These are phyloP conservation scores for Drosophila melanica DNA, from an alignment of 1,140 invertebrate genomes.

Conservation along the genomic window DNA sequence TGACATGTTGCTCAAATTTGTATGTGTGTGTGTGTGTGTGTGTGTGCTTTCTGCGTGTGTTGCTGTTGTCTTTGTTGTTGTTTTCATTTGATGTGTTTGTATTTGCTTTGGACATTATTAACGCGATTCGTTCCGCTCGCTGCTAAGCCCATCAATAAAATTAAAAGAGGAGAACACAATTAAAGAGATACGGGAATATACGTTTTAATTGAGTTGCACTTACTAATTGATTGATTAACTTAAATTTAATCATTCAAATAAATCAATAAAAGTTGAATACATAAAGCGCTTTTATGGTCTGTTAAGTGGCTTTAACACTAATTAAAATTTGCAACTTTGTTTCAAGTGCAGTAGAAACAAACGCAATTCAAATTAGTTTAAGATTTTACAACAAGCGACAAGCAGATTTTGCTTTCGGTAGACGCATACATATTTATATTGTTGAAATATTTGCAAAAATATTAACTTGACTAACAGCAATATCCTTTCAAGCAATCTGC, in stretches of 20 bases:
- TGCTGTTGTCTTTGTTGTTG: slow-evolving; percentile 12
- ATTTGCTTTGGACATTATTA: slow-evolving; percentile 65
- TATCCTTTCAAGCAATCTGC: too few species aligned
- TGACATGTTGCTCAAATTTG: slow-evolving; percentile 70
- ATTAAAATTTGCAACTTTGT: too few species aligned
- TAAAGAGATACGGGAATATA: not conserved
- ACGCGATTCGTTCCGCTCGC: slow-evolving; percentile 36
- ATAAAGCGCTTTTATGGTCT: too few species aligned
- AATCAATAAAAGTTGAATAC: too few species aligned
- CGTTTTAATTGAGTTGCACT: not conserved
- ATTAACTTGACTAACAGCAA: too few species aligned
- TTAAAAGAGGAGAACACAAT: slow-evolving; percentile 24
- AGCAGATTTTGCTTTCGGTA: too few species aligned
- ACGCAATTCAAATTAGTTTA: too few species aligned
- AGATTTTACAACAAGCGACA: too few species aligned
- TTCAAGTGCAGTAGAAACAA: too few species aligned
- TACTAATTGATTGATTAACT: slow-evolving; percentile 19
- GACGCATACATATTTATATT: too few species aligned
- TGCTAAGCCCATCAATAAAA: slow-evolving; percentile 40
- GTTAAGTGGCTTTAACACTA: too few species aligned
- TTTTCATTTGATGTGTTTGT: slow-evolving; percentile 48
- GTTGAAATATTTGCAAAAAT: too few species aligned
- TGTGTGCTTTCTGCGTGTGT: slow-evolving; percentile 9
- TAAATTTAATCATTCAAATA: not conserved
- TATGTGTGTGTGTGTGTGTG: slow-evolving; percentile 26